Base-by-base conservation (phyloP, 2,888 invertebrate species). In the Lumbricus terrestris region DNA sequence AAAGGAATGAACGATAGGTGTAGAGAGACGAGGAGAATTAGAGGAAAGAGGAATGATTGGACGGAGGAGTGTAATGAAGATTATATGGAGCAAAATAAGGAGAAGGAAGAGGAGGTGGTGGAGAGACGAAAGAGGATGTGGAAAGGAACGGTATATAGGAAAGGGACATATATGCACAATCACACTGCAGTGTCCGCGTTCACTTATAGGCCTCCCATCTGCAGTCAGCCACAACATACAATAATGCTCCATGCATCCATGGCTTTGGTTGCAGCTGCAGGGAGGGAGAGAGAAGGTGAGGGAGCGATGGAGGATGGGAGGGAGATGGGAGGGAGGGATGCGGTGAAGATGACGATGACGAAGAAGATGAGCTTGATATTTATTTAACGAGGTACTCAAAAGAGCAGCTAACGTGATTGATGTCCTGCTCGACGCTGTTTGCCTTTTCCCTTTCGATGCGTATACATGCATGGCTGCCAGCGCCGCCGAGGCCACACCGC, bases 311-410 rank as follows among this genome's bases (percentile, higher is more conserved):
- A 69, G 69, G 69, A 16, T 8, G 47, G 47, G 23, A 8, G 69
- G n/a, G 69, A 69, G 1, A n/a, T 8, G 47, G 47, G 23, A 8
- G 69, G n/a, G 69, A 69, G 1, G 69, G 69, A 29, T 11, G 69
- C 13, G 69, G 69, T 69, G 69, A 69, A 69, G 69, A 69, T 69
- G 69, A 69, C 69, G 69, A 29, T 69, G 69, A 69, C 69, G 69
- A 69, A 69, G n/a, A 69, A 69, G 69, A 69, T 69, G 69, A 69
- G 69, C 69, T 69, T 69, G 69, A n/a, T 69, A 69, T 69, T 69
- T 69, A 69, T 69, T 69, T 69, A 69, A 69, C 69, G 69, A 69
- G n/a, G 69, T 69, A 29, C 69, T 69, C 69, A 69, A 69, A 69
- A 69, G 69, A 69, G 69, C 69, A 69, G 69, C 69, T 69, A n/a